Conservation (phyloP, 2,888 invertebrate species). For the Antheraea assamensis region DNA sequence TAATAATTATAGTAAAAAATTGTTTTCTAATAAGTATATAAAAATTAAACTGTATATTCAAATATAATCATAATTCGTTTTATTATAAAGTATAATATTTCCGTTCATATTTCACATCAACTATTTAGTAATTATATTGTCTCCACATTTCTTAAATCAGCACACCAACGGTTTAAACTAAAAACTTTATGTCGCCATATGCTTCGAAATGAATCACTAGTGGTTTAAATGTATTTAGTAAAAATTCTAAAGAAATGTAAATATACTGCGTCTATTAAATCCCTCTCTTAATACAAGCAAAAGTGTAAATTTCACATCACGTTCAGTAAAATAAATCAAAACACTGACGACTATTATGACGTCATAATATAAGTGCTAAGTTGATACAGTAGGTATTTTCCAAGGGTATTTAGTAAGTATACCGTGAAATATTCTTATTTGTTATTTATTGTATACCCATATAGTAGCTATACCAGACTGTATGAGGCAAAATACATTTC, state of each 20-base stretch:
- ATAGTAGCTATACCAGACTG: background rate
- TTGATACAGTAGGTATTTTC: background rate
- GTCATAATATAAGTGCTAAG: background rate
- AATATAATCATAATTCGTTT: too few species aligned
- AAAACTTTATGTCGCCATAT: background rate
- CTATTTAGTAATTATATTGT: background rate
- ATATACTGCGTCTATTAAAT: background rate
- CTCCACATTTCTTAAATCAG: background rate
- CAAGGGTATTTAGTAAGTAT: background rate
- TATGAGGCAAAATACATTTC: constrained; percentile 23
- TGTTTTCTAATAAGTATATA: too few species aligned
- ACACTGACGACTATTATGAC: too few species aligned
- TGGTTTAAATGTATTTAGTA: too few species aligned
- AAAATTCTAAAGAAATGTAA: background rate
- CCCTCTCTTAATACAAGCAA: background rate
- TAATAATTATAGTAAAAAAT: too few species aligned
- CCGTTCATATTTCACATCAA: background rate
- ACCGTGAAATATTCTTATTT: background rate
- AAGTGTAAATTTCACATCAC: background rate
- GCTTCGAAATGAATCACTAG: background rate
- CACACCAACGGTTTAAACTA: background rate
- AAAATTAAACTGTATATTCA: too few species aligned
- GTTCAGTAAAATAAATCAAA: too few species aligned
- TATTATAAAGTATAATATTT: too few species aligned
- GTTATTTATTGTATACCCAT: background rate